A percentile compares a stretch with the other conserved stretches of the same genome.
Evolutionary conservation across 2,888 invertebrate genomes (phyloP).

Genomic region (Rhodophaea formosa): DNA sequence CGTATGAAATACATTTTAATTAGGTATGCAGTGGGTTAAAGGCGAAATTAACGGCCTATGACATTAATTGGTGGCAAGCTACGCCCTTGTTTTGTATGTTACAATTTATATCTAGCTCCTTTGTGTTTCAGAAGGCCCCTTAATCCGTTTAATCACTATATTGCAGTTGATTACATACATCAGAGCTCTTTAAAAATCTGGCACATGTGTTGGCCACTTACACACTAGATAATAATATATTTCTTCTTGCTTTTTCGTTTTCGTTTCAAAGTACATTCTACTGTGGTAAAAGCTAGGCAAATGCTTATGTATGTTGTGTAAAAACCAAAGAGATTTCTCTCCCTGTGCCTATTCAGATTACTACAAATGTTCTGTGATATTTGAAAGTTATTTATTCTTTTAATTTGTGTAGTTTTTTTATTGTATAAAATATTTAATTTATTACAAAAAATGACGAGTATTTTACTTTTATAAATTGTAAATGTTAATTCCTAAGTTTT

Average conservation of each 20-base stretch:
- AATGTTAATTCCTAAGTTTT: background rate
- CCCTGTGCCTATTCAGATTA: conserved; percentile 21
- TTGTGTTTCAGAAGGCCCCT: too few species aligned
- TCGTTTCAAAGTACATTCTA: background rate
- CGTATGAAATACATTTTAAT: too few species aligned
- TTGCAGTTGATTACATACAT: too few species aligned
- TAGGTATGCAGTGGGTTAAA: too few species aligned
- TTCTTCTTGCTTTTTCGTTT: background rate
- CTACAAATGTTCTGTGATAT: conserved; percentile 39
- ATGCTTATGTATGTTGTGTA: background rate
- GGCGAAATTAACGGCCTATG: too few species aligned
- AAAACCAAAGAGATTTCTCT: conserved; percentile 15
- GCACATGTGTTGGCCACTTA: too few species aligned
- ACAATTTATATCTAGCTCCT: too few species aligned
- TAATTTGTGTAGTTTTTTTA: conserved; percentile 26
- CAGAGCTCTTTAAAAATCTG: too few species aligned
- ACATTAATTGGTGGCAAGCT: too few species aligned
- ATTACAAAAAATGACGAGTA: background rate
- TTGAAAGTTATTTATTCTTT: conserved; percentile 29
- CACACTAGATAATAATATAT: too few species aligned
- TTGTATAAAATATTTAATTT: background rate
- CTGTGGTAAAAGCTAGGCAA: background rate
- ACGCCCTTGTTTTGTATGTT: too few species aligned
- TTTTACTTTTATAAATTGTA: background rate
- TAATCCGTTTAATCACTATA: too few species aligned